Evolutionary conservation across 2,888 invertebrate genomes (phyloP).

Genomic region (Agrenia bidenticulata): DNA sequence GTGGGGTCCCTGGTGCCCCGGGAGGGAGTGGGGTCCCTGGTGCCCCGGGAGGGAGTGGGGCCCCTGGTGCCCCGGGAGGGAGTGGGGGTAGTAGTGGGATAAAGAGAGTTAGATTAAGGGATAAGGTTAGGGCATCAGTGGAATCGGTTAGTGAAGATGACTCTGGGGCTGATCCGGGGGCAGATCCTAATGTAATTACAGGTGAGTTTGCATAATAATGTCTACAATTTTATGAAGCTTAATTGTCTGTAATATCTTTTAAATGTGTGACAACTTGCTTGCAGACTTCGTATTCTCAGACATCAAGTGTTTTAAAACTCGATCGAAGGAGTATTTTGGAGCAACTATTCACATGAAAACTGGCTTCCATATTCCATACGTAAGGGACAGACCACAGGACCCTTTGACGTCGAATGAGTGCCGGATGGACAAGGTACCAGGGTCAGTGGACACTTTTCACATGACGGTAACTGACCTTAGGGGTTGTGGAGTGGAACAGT

Average conservation of each 20-base stretch:
- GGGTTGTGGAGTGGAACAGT: conserved; percentile 51
- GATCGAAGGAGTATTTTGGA: conserved; percentile 50
- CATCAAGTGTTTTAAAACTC: conserved; percentile 51
- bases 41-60: background rate
- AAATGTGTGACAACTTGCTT: background rate
- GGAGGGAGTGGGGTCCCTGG: background rate
- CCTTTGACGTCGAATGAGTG: conserved; percentile 47
- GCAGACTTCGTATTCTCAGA: conserved; percentile 52
- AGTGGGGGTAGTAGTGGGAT: background rate
- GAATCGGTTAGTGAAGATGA: conserved; percentile 5
- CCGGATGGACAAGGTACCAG: conserved; percentile 40
- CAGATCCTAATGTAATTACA: conserved; percentile 41
- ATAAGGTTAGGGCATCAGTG: conserved; percentile 30
- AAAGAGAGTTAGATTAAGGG: conserved; percentile 28
- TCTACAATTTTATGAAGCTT: no score
- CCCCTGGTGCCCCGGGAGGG: background rate
- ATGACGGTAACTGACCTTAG: conserved; percentile 48
- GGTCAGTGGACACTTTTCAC: conserved; percentile 37
- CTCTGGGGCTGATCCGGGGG: background rate
- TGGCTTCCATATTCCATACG: conserved; percentile 50
- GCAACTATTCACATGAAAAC: conserved; percentile 50
- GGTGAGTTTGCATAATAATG: conserved; percentile 21
- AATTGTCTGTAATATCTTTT: background rate
- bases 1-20: background rate
- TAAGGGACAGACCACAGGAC: conserved; percentile 50